phyloP scores from a whole-genome alignment of 1,140 invertebrate species.

The Macrosteles quadrilineatus region DNA sequence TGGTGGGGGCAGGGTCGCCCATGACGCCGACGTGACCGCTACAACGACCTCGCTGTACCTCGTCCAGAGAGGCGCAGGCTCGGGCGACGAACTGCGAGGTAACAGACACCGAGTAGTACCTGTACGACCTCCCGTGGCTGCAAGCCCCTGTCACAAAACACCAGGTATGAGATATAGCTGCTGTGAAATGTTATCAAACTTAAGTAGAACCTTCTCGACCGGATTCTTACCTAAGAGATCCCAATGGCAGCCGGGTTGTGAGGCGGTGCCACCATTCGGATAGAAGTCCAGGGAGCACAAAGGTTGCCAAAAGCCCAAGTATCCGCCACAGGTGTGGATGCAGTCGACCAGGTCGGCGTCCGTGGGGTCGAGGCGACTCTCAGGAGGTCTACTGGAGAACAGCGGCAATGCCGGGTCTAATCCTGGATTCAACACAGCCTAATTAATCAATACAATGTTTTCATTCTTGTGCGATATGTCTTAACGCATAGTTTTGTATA shows the following conservation, averaged over 20 bases:
- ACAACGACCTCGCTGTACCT: not conserved
- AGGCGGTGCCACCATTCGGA: conserved; percentile 66
- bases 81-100: not conserved
- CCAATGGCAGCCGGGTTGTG: conserved; percentile 60
- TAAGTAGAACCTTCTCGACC: no score
- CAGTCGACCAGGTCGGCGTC: conserved; percentile 73
- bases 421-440: no score
- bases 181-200: no score
- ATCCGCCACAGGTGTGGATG: conserved; percentile 67
- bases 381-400: conserved; percentile 56
- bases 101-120: conserved; percentile 31
- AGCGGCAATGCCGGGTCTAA: conserved; percentile 71
- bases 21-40: not conserved
- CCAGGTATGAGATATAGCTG: no score
- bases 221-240: conserved; percentile 34
- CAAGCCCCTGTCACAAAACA: conserved; percentile 33
- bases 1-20: not conserved
- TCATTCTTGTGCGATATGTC: no score
- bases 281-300: conserved; percentile 77
- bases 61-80: not conserved
- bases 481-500: no score
- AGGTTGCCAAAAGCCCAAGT: conserved; percentile 54
- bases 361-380: conserved; percentile 58
- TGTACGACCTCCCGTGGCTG: conserved; percentile 32
- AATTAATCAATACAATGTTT: no score